A percentile compares a stretch with the other conserved stretches of the same genome.
Evolutionary conservation across 2,113 vertebrate genomes (phyloP).

Genomic region (Beaufortia kweichowensis): DNA sequence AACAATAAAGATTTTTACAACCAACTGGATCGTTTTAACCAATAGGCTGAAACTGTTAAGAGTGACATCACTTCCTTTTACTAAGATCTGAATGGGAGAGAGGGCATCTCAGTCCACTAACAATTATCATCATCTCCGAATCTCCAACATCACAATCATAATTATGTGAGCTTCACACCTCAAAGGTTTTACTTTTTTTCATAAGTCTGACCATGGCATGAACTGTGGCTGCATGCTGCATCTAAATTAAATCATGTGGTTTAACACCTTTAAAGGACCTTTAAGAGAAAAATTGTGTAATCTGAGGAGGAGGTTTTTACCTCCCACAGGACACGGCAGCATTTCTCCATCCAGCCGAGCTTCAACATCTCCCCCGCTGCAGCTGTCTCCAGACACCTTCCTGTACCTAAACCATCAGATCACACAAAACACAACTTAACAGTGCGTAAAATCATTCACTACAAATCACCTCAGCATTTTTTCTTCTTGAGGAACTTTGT

Average conservation of each 20-base stretch:
- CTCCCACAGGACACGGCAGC: slow-evolving; percentile 91
- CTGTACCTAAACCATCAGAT: slow-evolving; percentile 81
- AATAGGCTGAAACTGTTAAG: background rate
- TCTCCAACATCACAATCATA: no score
- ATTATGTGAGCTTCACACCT: no score
- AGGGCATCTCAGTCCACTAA: background rate
- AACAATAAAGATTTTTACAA: no score
- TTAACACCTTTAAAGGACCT: background rate
- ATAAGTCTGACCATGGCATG: background rate
- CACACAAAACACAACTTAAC: slow-evolving; percentile 12
- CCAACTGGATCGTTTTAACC: no score
- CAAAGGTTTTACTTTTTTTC: background rate
- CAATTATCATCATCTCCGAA: background rate
- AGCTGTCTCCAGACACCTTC: slow-evolving; percentile 94
- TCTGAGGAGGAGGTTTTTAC: slow-evolving; percentile 67
- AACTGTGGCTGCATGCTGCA: slow-evolving; percentile 7
- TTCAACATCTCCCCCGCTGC: slow-evolving; percentile 90
- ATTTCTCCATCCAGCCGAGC: slow-evolving; percentile 87
- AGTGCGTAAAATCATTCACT: background rate
- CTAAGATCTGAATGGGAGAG: no score
- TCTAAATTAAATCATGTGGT: background rate
- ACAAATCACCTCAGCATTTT: background rate
- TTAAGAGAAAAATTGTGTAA: background rate
- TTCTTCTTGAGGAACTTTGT: background rate
- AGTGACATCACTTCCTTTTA: slow-evolving; percentile 28